Evolutionary conservation across 2,797 vertebrate species (phyloP), one percentile per base, ranked within the genome.

Genomic region (Meriones psammophilus): DNA sequence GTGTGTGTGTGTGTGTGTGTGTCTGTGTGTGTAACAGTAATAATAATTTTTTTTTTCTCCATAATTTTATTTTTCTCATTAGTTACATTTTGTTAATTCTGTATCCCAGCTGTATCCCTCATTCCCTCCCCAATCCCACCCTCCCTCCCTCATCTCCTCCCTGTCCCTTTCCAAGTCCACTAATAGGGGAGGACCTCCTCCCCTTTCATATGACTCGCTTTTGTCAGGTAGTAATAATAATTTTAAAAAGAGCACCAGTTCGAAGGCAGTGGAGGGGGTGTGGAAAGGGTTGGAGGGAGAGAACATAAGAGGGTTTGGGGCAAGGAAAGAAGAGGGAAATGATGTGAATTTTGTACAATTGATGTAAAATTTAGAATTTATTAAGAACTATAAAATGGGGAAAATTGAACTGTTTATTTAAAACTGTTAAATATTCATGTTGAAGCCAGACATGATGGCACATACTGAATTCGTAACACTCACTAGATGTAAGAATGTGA

Each of bases 361-460:
- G 8, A 50, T 50, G 10, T 50, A 69, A 86, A 86, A 50, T n/a
- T 69, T 15, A 42, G n/a, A 68, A 54, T n/a, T 50, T 33, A 50
- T 24, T 54, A 86, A 86, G 10, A 85, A 68, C 68, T 56, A 36
- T 73, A 66, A 86, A 56, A 20, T 33, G 24, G 8, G 30, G 54
- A 86, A 97, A 93, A 84, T 88, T 84, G 66, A 83, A 85, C 69
- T 77, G 46, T 5, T 28, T 83, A 73, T 66, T 88, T 93, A 92
- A 92, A 76, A 4, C 12, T 22, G 68, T 30, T 66, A 81, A 80
- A 74, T 46, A 24, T 58, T 33, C 78, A 46, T 30, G 7, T 22
- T 36, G 62, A 79, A 26, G 62, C n/a, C 46, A 14, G 62, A 46
- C 33, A 64, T 89, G 42, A 64, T 78, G 26, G 62, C 42, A 28